Evolutionary conservation across 2,797 vertebrate genomes (phyloP), one percentile per base, ranked within the genome.

Genomic region (Pseudotriccus pelzelni): DNA sequence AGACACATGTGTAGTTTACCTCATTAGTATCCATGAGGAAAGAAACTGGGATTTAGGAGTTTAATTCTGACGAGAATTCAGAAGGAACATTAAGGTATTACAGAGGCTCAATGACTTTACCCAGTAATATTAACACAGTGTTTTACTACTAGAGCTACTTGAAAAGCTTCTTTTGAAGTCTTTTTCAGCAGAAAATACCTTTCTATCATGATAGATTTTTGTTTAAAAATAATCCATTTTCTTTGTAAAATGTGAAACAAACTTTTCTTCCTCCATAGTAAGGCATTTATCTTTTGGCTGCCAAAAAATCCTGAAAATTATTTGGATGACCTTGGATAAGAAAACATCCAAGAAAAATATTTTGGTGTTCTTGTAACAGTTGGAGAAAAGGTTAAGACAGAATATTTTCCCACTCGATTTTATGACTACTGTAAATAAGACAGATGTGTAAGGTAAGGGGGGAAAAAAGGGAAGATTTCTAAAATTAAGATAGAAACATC

Each of bases 281-380:
- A 37, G 17, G 12, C 11, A 56, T 86, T 94, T 87, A 60, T 56
- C 41, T 66, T 89, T 80, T 46, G 50, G 12, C 55, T 82, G 73
- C 30, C 69, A 90, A 94, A 93, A 90, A 47, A 9, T 43, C 7
- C 19, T 58, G 36, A 84, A 88, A 88, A 79, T 76, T 56, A 69
- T 87, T 64, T 91, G 32, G 12, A 81, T 81, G 58, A 86, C 63
- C 60, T 76, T 67, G 34, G 15, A 64, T 46, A 85, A 88, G 39
- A 78, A 93, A 84, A 66, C 23, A 63, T 66, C 30, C 69, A 79
- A 84, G 77, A 84, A 90, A 93, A 89, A 92, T 84, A 86, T 77
- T 80, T 80, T 70, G 21, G 37, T 82, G 22, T 58, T 91, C 60
- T 46, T 72, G 60, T 55, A 72, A 49, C 0, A 0, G 27, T 18